A percentile compares a stretch with the other conserved stretches of the same genome.
These are phyloP conservation scores for Paragorgia papillata DNA, from an alignment of 92 coral and sea anemone genomes.

Conservation along the genomic window DNA sequence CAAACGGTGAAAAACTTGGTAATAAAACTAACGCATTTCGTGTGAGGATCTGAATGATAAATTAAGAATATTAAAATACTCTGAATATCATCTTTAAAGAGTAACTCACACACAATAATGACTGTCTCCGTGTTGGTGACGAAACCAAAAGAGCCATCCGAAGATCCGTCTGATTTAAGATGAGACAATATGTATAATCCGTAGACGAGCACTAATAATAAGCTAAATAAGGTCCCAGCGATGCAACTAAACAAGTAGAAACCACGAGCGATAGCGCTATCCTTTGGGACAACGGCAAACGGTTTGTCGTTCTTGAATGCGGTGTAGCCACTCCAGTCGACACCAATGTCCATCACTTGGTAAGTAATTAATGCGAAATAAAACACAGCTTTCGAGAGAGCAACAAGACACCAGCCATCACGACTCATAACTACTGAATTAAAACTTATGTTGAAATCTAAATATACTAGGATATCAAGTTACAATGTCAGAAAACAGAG, in stretches of 20 bases:
- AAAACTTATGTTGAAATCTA: no score
- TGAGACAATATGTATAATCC: constrained; percentile 13
- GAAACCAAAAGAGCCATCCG: background rate
- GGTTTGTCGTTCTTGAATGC: background rate
- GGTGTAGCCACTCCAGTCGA: constrained; percentile 19
- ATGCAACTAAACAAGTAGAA: constrained; percentile 7
- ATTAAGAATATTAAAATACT: background rate
- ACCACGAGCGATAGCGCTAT: background rate
- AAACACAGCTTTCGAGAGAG: background rate
- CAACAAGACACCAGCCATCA: background rate
- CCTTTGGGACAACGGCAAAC: constrained; percentile 16
- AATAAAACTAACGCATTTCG: background rate
- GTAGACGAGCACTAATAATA: background rate
- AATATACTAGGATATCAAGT: no score
- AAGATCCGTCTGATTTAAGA: background rate
- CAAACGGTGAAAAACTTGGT: background rate
- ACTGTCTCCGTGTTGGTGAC: background rate
- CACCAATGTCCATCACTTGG: constrained; percentile 6
- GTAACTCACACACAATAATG: constrained; percentile 1
- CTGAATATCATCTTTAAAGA: constrained; percentile 22
- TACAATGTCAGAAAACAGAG: no score
- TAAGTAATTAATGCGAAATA: constrained; percentile 1
- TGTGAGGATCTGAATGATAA: background rate
- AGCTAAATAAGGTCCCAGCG: constrained; percentile 7
- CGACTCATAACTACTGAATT: no score